Base-by-base conservation (phyloP, 2,113 vertebrate species). In the Callospermophilus lateralis region DNA sequence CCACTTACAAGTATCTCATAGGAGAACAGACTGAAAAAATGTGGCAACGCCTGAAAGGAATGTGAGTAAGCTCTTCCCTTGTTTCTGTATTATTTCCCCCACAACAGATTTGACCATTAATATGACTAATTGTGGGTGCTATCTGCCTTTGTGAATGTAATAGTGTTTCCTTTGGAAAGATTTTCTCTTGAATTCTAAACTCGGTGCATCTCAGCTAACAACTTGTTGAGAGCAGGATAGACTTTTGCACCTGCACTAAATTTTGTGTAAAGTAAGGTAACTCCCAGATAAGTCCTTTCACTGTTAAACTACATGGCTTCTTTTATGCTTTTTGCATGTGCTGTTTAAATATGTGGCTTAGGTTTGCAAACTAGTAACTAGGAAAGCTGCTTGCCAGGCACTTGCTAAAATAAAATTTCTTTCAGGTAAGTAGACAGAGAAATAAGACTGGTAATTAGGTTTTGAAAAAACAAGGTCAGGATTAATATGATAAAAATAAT, bases 1-100 rank as follows among this genome's bases (percentile, higher is more conserved):
- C 98, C 93, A 98, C 98, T 97, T 97, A 99, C 83, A 98, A 99
- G 94, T 99, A 98, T 77, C 98, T 98, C 67, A 98, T 98, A 97
- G 98, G 98, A 98, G 99, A 99, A 96, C 98, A 99, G 12, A 93
- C 99, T 28, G 99, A 99, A 92, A 99, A 98, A 98, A 99, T 99
- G 99, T 99, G 99, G 98, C 98, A 99, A 89, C 98, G 99, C 67
- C 98, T 99, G 95, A 99, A 99, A 98, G 99, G 98, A 98, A 99
- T 99, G 99, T 99, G 96, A 99, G 99, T 99, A 99, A 86, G 92
- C 98, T 93, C 63, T 95, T 89, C 96, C 84, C 76, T 97, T 92
- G 93, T 90, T 98, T 98, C 96, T 98, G 45, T 95, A 86, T 92
- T 96, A 4, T 97, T 96, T 32, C 34, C 42, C 51, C 37, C 16